Evolutionary conservation across 53 echinoderm and acorn worm species (phyloP), one percentile per base, ranked within the genome.

Genomic region (Holothuria scabra): DNA sequence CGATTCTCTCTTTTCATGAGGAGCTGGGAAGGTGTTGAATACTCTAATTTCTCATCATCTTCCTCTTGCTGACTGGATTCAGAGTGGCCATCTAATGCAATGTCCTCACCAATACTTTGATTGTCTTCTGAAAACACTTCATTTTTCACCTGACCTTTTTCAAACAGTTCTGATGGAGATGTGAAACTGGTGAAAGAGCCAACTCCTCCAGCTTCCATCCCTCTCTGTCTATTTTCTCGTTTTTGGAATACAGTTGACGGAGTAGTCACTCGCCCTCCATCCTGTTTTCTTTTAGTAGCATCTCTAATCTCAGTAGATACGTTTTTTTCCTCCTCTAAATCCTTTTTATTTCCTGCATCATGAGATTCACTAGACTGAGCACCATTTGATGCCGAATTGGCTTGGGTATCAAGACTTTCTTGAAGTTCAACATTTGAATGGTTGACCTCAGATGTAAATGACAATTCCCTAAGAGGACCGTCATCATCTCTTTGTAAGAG

Each of bases 141-240:
- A 34, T 34, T 0, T 22, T 69, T 10, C 64, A n/a, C 8, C 9
- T 16, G 6, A 31, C 21, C 29, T 29, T 18, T 28, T 30, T 32
- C 20, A 28, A 78, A 56, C 12, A 78, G 32, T 21, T 56, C 78
- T 30, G 78, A 78, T 13, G 57, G 78, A 18, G 78, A 78, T 20
- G 78, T 78, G 58, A 78, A 78, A 78, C 78, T 78, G 23, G 52
- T 16, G 33, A 78, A 78, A 56, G 78, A 78, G 24, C 78, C 78
- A 19, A 78, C 78, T 58, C 78, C 78, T 48, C 56, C 58, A 28
- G 78, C 34, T 32, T 22, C 58, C 23, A 21, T 29, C 33, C 18
- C 78, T 31, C 22, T 30, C 32, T 78, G 29, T 57, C 78, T 56
- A 20, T 59, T 19, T 28, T 29, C 58, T 32, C 12, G 58, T 58